Conservation (phyloP, 1,140 invertebrate species). For the Aplysia californica region DNA sequence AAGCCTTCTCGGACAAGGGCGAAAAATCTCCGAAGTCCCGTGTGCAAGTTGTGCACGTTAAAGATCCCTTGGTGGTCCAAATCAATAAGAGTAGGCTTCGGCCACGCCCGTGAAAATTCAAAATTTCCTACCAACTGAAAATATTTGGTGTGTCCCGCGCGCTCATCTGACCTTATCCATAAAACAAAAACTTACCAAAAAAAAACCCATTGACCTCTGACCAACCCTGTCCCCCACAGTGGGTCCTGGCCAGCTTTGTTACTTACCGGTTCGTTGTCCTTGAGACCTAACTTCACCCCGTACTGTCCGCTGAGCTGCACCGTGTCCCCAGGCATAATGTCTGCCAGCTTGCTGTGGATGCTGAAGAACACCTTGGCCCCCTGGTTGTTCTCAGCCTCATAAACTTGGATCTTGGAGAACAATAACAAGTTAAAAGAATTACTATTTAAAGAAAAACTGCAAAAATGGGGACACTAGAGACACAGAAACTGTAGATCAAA, state of each 20-base stretch:
- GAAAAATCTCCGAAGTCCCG: too few relatives aligned
- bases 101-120: too few relatives aligned
- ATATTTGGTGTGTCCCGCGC: too few relatives aligned
- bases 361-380: slow-evolving; percentile 29
- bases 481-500: not conserved
- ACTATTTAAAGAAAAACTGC: not conserved
- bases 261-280: slow-evolving; percentile 46
- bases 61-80: too few relatives aligned
- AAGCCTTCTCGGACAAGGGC: too few relatives aligned
- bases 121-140: too few relatives aligned
- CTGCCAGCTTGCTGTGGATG: not conserved
- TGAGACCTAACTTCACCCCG: slow-evolving; percentile 51
- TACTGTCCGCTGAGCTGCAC: slow-evolving; percentile 54
- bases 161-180: too few relatives aligned
- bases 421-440: slow-evolving; percentile 8
- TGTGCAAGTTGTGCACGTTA: too few relatives aligned
- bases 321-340: slow-evolving; percentile 30
- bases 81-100: too few relatives aligned
- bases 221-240: not conserved
- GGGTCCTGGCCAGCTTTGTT: not conserved
- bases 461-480: not conserved
- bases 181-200: too few relatives aligned
- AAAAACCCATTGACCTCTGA: too few relatives aligned
- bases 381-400: slow-evolving; percentile 12
- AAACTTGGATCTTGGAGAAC: slow-evolving; percentile 31